These are phyloP conservation scores for Saccostrea echinata DNA, from an alignment of 1,140 invertebrate species.

Conservation along the genomic window DNA sequence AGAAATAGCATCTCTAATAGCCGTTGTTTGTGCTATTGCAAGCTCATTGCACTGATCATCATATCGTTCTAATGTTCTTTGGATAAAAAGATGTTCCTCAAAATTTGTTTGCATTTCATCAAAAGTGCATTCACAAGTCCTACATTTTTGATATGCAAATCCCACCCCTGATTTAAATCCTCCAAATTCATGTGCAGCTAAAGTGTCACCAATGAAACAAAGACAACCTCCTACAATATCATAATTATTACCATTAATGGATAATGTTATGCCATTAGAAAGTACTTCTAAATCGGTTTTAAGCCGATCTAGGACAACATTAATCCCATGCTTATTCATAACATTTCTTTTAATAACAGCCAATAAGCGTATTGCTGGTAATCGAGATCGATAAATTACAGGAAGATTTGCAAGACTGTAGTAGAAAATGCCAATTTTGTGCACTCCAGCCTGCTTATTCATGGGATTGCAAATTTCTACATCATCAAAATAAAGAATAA, in stretches of 20 bases:
- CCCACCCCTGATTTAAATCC: conserved; percentile 49
- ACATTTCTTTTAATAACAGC: conserved; percentile 46
- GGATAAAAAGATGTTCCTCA: conserved; percentile 26
- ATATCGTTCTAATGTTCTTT: conserved; percentile 40
- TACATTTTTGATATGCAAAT: conserved; percentile 50
- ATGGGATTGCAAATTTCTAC: conserved; percentile 49
- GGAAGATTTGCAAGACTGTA: conserved; percentile 41
- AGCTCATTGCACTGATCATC: conserved; percentile 37
- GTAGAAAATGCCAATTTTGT: conserved; percentile 50
- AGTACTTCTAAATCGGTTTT: conserved; percentile 29
- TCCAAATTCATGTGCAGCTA: conserved; percentile 46
- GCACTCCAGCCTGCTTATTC: conserved; percentile 43
- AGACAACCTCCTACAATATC: conserved; percentile 41
- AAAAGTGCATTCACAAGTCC: conserved; percentile 46
- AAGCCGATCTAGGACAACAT: conserved; percentile 40
- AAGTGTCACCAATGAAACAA: conserved; percentile 46
- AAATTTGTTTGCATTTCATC: conserved; percentile 43
- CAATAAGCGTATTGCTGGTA: conserved; percentile 41
- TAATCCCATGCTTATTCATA: conserved; percentile 43
- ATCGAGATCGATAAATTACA: conserved; percentile 40
- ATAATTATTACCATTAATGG: conserved; percentile 23
- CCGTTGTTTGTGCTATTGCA: conserved; percentile 24
- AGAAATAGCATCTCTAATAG: conserved; percentile 19
- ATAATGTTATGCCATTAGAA: conserved; percentile 33
- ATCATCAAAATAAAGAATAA: conserved; percentile 52